Base-by-base conservation (phyloP, 2,113 vertebrate species). In the Nothocercus julius region DNA sequence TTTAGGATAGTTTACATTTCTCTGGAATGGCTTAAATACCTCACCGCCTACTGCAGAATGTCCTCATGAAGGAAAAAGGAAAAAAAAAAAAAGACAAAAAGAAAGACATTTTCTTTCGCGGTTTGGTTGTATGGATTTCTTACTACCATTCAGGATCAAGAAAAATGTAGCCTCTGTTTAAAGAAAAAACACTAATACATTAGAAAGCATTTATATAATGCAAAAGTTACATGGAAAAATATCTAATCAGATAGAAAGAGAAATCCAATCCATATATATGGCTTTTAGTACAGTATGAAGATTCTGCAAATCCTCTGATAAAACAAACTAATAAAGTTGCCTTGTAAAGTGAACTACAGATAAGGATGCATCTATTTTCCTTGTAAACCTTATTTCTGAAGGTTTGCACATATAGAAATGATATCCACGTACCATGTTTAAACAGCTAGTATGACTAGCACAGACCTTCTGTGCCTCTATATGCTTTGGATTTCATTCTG, bases 1-100 rank as follows among this genome's bases (percentile, higher is more conserved):
- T 98, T 97, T 98, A 94, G 85, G 94, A 98, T 98, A 98, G 91
- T 97, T 98, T 97, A 96, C 96, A 97, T 98, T 96, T 95, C 97
- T 96, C 84, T 75, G 93, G 97, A 98, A 98, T 98, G 91, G 84
- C 96, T 98, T 97, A 97, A 98, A 98, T 99, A 98, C 97, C 97
- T 92, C 78, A 89, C 94, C 51, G 84, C 97, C 97, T 97, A 98
- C 98, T 89, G 85, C 72, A 95, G 91, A 97, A 98, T 97, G 95
- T 82, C 83, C 70, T 97, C 93, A 96, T 93, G 70, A 97, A 91
- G 38, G 49, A 4, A 56, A 93, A 63, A 54, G 92, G 63, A 58
- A 88, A 59, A 5, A 56, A 94, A 63, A 54, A 88, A 45, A 30
- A 19, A 36, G 32, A 62, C 44, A 24, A 80, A 87, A 51, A 63